Percentiles rank a stretch among this genome's conserved stretches.
Evolutionary conservation across 2,113 vertebrate species (phyloP).

Genomic region (Promerops cafer): DNA sequence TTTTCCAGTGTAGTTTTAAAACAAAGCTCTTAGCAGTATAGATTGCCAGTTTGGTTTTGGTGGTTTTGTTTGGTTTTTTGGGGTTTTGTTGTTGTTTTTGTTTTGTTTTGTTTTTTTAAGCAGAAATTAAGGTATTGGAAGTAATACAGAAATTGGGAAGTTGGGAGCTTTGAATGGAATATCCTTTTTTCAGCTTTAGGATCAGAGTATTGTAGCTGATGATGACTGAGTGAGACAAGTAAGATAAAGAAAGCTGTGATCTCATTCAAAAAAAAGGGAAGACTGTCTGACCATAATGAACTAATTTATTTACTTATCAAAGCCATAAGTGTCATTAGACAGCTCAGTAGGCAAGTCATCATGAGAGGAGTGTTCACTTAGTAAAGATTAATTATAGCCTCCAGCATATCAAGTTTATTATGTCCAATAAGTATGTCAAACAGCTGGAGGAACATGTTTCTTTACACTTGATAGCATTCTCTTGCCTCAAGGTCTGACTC

Average conservation of each 20-base stretch:
- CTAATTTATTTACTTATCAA: constrained; percentile 36
- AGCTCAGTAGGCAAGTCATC: constrained; percentile 26
- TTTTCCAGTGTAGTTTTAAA: neutral
- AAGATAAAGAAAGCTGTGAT: neutral
- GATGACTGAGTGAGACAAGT: neutral
- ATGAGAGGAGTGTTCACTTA: constrained; percentile 50
- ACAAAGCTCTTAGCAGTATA: neutral
- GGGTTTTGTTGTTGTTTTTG: neutral
- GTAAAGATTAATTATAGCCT: constrained; percentile 66
- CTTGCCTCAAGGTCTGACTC: constrained; percentile 47
- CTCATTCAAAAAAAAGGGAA: neutral
- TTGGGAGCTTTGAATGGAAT: neutral
- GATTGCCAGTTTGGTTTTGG: neutral
- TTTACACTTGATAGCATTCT: constrained; percentile 51
- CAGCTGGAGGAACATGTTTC: constrained; percentile 66
- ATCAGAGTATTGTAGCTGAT: neutral
- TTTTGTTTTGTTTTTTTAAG: neutral
- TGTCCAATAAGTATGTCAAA: constrained; percentile 63
- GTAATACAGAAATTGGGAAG: neutral
- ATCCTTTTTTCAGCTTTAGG: neutral
- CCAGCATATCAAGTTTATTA: constrained; percentile 56
- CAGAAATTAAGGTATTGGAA: neutral
- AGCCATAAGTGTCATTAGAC: constrained; percentile 8
- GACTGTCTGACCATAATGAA: neutral
- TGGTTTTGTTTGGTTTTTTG: neutral